phyloP scores from a whole-genome alignment of 2,113 vertebrate genomes.

The Kobus ellipsiprymnus region DNA sequence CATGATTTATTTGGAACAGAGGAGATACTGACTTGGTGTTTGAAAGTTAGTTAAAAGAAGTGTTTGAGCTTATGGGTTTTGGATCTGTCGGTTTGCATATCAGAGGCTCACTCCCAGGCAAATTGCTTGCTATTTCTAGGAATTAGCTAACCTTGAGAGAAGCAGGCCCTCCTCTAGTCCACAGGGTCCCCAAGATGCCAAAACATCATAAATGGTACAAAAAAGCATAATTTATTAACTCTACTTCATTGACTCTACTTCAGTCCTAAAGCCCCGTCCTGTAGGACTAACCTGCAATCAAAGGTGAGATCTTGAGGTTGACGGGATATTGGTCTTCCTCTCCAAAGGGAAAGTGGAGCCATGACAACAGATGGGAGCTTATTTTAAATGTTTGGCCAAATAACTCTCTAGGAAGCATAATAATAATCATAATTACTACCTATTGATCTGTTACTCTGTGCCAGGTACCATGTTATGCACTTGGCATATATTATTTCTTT shows the following conservation, averaged over 20 bases:
- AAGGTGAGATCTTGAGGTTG: background rate
- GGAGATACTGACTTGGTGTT: background rate
- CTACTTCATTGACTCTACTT: background rate
- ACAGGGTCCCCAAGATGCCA: background rate
- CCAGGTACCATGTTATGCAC: background rate
- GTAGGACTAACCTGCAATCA: background rate
- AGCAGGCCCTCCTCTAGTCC: background rate
- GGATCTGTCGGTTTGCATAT: background rate
- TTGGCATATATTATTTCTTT: background rate
- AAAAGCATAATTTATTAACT: background rate
- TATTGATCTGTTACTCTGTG: background rate
- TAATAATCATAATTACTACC: background rate
- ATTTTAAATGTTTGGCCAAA: background rate
- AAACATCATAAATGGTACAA: background rate
- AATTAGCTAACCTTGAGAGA: background rate
- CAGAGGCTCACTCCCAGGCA: background rate
- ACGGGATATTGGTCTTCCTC: background rate
- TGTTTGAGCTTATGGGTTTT: background rate
- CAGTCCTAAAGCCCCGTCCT: background rate
- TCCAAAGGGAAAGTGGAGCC: background rate
- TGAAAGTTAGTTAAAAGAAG: background rate
- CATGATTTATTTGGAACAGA: background rate
- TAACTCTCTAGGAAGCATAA: background rate
- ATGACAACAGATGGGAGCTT: background rate
- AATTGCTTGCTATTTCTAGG: background rate